Conservation (phyloP, 2,888 invertebrate species). For the Galerucella calmariensis region DNA sequence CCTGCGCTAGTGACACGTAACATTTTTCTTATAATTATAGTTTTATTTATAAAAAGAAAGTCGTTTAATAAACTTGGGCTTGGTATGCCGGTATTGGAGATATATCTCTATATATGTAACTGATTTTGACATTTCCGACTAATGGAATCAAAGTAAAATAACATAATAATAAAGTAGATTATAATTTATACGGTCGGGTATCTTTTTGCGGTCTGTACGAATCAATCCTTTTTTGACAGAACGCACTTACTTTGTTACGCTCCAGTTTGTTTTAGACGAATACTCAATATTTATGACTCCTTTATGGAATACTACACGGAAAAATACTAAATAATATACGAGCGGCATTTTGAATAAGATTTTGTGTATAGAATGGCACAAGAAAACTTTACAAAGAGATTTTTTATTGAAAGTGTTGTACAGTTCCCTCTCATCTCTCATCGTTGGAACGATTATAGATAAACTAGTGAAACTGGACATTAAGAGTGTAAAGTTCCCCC, state of each 20-base stretch:
- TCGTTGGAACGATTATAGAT: too few species aligned
- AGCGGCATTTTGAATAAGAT: too few species aligned
- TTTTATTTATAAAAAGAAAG: constrained; percentile 42
- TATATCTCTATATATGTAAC: constrained; percentile 38
- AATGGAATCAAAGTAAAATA: constrained; percentile 33
- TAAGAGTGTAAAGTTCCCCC: too few species aligned
- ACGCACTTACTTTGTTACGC: constrained; percentile 27
- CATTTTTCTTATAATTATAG: constrained; percentile 30
- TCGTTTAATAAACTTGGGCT: constrained; percentile 37
- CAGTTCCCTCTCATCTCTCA: too few species aligned
- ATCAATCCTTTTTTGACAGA: constrained; percentile 27
- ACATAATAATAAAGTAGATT: constrained; percentile 33
- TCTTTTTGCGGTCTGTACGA: constrained; percentile 20
- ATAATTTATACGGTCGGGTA: constrained; percentile 8
- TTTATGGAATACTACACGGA: not conserved
- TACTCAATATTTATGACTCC: not conserved
- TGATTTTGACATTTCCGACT: constrained; percentile 40
- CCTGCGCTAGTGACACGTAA: constrained; percentile 14
- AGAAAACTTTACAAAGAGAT: too few species aligned
- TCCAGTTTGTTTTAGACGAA: constrained; percentile 3
- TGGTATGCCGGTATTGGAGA: constrained; percentile 31
- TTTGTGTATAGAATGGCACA: too few species aligned
- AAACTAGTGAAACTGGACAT: too few species aligned
- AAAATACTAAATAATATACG: not conserved
- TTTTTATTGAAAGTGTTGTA: too few species aligned